Percentiles rank a stretch among this genome's conserved stretches.
Evolutionary conservation across 1,140 invertebrate genomes (phyloP).

Genomic region (Trypoxylus dichotomus): DNA sequence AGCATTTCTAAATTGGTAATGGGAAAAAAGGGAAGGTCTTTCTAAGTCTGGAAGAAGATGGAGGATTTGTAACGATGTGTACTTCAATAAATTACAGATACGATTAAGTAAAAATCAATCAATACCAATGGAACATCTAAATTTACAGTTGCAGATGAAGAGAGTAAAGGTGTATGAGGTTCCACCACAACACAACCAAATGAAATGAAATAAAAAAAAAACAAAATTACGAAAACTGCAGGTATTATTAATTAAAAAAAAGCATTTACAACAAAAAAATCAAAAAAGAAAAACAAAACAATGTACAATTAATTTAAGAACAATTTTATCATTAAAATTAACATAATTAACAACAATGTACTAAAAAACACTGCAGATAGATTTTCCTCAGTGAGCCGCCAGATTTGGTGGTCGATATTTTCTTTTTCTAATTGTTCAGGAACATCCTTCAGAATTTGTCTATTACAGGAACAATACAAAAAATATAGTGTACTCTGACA

Average conservation of each 20-base stretch:
- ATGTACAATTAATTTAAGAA: conserved; percentile 71
- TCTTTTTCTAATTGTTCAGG: neutral
- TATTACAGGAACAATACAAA: conserved; percentile 47
- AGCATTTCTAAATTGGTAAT: too few relatives aligned
- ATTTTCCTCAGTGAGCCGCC: conserved; percentile 29
- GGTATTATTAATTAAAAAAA: conserved; percentile 69
- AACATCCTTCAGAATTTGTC: conserved; percentile 27
- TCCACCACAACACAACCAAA: conserved; percentile 29
- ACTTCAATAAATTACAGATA: neutral
- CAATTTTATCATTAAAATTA: conserved; percentile 63
- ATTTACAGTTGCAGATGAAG: neutral
- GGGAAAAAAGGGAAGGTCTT: too few relatives aligned
- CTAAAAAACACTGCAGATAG: conserved; percentile 37
- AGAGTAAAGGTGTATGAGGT: conserved; percentile 11
- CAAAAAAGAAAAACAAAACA: conserved; percentile 67
- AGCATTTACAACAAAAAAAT: conserved; percentile 70
- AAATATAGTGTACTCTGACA: conserved; percentile 50
- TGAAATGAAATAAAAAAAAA: conserved; percentile 53
- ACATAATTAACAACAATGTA: conserved; percentile 66
- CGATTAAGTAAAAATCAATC: neutral
- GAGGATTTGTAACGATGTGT: neutral
- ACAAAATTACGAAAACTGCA: conserved; percentile 66
- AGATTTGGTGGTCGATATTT: neutral
- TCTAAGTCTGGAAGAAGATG: too few relatives aligned
- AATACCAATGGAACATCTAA: conserved; percentile 9